Base-by-base conservation (phyloP, 2,797 vertebrate species). In the Nyctibius grandis region DNA sequence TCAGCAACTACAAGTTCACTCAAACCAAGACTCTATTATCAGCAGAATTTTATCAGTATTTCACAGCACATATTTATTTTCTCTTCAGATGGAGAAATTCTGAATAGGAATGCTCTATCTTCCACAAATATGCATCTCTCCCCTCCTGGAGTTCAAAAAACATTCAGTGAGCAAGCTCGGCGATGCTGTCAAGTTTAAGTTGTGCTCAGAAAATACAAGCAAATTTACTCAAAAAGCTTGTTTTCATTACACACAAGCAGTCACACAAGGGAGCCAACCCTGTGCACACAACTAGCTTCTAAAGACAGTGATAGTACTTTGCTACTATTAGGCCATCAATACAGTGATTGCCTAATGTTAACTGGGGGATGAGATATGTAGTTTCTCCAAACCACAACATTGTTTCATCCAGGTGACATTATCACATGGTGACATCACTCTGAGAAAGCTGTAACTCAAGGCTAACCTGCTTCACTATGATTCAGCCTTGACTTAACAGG, bases 241-340 rank as follows among this genome's bases (percentile, higher is more conserved):
- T 33, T 77, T 86, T 50, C 17, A 47, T 20, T 54, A 57, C 64
- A 54, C 6, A 33, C 3, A 45, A 28, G 26, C 17, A 91, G 19
- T 28, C 29, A 68, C 4, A 9, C 2, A 63, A 56, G 15, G 6
- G 31, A 20, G 34, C 51, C 36, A 78, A 51, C 9, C 7, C 42
- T 50, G 26, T 7, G 44, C 23, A 40, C 11, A 40, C 31, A 50
- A 21, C 7, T 8, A 38, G 28, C 16, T 57, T 54, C 44, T 54
- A 23, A 57, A 57, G 26, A 18, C 47, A 67, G 7, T 0, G 1
- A 20, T 0, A 79, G 12, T 3, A 53, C 12, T 59, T 36, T 18
- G 26, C 57, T 53, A n/a, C n/a, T n/a, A n/a, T n/a, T 47, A 29
- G 56, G 22, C 22, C 2, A 5, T 3, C 34, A 12, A 25, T 15